phyloP scores from a whole-genome alignment of 2,113 vertebrate genomes.

The Apodemus sylvaticus region DNA sequence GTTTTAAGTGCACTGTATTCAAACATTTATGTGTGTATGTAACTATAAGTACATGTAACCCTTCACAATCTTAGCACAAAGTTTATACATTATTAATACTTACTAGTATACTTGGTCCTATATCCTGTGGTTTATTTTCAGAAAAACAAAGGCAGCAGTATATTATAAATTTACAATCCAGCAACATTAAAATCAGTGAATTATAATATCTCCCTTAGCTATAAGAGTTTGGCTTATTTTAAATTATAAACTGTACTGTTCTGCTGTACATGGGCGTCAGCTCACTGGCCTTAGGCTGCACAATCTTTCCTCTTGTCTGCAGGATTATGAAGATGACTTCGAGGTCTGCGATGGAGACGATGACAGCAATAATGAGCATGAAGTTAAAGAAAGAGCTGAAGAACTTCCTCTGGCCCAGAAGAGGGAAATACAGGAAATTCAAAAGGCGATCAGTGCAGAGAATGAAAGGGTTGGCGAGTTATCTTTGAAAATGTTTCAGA shows the following conservation, averaged over 20 bases:
- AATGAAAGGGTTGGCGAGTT: conserved; percentile 88
- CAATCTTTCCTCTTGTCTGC: neutral
- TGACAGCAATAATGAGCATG: neutral
- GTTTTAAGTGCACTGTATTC: too few relatives aligned
- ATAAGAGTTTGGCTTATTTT: neutral
- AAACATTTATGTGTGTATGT: neutral
- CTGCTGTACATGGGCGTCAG: neutral
- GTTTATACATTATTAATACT: too few relatives aligned
- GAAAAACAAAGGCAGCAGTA: neutral
- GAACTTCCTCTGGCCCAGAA: conserved; percentile 79
- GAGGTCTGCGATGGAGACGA: conserved; percentile 88
- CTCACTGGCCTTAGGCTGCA: neutral
- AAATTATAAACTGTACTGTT: neutral
- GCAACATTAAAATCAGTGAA: neutral
- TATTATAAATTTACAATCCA: neutral
- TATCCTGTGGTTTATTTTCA: neutral
- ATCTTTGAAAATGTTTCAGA: conserved; percentile 76
- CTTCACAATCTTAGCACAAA: neutral
- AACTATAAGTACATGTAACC: neutral
- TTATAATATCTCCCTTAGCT: neutral
- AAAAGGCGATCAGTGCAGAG: conserved; percentile 93
- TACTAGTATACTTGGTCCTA: neutral
- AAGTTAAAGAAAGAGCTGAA: conserved; percentile 50
- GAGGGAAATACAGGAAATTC: conserved; percentile 92
- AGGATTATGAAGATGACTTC: conserved; percentile 98